Base-by-base conservation (phyloP, 2,113 vertebrate species). In the Hippolais icterina region DNA sequence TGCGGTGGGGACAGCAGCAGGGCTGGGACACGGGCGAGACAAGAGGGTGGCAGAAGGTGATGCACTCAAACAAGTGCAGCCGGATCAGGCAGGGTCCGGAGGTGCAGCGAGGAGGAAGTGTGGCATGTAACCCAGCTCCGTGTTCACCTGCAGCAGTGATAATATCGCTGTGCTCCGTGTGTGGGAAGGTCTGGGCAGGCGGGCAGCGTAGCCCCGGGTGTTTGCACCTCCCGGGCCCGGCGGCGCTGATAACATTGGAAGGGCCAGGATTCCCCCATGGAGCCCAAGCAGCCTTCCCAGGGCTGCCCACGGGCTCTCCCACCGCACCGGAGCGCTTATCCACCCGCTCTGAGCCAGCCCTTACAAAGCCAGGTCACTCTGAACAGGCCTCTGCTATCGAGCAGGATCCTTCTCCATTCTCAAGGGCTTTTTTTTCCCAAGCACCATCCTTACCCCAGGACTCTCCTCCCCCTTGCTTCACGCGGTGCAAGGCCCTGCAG, bases 241-340 rank as follows among this genome's bases (percentile, higher is more conserved):
- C 14, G 4, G 57, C 0, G 1, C 56, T 21, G 64, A n/a, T 57
- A 83, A 53, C 0, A 1, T 12, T 7, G 39, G 37, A 66, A 81
- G 21, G n/a, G 15, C 11, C 59, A 53, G 50, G 3, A 5, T 74
- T 61, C 41, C 60, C 46, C 23, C 0, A 1, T 13, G 39, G 65
- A 75, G n/a, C 11, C 14, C 53, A 16, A 80, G 63, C 39, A 44
- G 33, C 66, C 3, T 4, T 54, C 15, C 50, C 6, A 3, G 53
- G 56, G 44, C 57, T 78, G 64, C 76, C 69, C 6, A 2, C 2
- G 7, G 31, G 52, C 63, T 87, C 72, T 70, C n/a, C 41, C 41
- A 15, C 27, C 8, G 54, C 3, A 4, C 6, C 0, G 6, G 52
- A 68, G 12, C 27, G 0, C 64, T 91, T 33, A 76, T 5, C 54